Percentiles rank a stretch among this genome's conserved stretches.
phyloP scores from a whole-genome alignment of 2,888 invertebrate genomes.

The Polylopha cassiicola region DNA sequence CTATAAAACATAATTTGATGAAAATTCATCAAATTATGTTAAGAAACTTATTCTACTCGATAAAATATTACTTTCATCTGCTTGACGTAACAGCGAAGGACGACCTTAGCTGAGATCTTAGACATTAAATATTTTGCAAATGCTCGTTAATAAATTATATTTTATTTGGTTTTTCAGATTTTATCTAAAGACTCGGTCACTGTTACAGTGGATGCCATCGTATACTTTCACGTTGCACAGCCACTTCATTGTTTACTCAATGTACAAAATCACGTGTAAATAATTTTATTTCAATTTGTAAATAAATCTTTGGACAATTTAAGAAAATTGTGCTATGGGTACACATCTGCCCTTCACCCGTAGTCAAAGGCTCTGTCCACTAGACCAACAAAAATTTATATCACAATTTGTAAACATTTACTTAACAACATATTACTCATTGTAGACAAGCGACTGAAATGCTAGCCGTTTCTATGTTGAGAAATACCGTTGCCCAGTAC shows the following conservation, averaged over 20 bases:
- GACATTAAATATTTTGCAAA: no score
- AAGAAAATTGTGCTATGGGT: no score
- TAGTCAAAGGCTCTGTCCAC: background rate
- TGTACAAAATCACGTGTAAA: conserved; percentile 43
- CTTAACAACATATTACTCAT: conserved; percentile 14
- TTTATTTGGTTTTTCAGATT: conserved; percentile 81
- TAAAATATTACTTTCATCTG: no score
- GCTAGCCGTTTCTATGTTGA: conserved; percentile 61
- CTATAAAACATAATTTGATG: no score
- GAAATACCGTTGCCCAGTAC: conserved; percentile 80
- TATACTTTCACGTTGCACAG: conserved; percentile 84
- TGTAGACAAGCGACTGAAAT: conserved; percentile 55
- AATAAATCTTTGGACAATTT: background rate
- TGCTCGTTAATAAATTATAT: background rate
- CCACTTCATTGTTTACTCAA: conserved; percentile 81
- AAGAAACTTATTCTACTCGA: no score
- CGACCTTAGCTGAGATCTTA: no score
- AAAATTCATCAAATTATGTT: no score
- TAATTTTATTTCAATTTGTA: conserved; percentile 9
- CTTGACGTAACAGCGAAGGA: no score
- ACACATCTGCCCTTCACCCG: background rate
- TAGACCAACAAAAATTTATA: background rate
- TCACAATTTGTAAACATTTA: background rate
- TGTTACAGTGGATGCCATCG: conserved; percentile 91
- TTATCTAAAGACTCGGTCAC: conserved; percentile 90